Evolutionary conservation across 1,140 invertebrate genomes (phyloP), one percentile per base, ranked within the genome.

Genomic region (Diploscapter pachys): DNA sequence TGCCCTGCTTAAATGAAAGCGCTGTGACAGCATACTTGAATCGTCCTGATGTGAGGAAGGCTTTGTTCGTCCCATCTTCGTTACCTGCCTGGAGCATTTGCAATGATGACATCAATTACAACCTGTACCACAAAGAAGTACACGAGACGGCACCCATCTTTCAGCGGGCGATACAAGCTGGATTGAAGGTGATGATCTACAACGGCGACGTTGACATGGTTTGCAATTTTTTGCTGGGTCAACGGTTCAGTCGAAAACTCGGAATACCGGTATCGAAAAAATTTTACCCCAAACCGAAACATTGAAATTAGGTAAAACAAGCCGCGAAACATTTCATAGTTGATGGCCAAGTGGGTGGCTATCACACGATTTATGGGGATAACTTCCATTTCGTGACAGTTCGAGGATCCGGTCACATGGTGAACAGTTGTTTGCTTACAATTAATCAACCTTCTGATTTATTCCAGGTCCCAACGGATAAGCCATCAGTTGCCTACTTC

Each of bases 141-240:
- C 31, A 1, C 1, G 31, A 31, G 1, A 31, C 31, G 31, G 31
- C 31, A 31, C 31, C 31, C 31, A 31, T 31, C 31, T 31, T 31
- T 31, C 31, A 31, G 1, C 31, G 31, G 1, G 31, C 31, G 31
- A 31, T 31, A 31, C 31, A 31, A 1, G 31, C 31, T 31, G 31
- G 31, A 31, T 31, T 31, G 31, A 31, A 31, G 1, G 64, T 74
- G 49, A 64, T 89, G 61, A 82, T 89, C n/a, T 89, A 89, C 81
- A 88, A 89, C 80, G 88, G 88, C 8, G 88, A 89, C 81, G 83
- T 88, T 13, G 88, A 89, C 75, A 66, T 89, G 87, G 87, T 87
- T 0, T 89, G 88, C 78, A 89, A 89, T 78, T 89, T 88, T 77
- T 81, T 89, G 5, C 76, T 78, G 77, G 76, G 77, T 72, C 77